Conservation (phyloP, 1,140 invertebrate genomes). For the Pararge aegeria region DNA sequence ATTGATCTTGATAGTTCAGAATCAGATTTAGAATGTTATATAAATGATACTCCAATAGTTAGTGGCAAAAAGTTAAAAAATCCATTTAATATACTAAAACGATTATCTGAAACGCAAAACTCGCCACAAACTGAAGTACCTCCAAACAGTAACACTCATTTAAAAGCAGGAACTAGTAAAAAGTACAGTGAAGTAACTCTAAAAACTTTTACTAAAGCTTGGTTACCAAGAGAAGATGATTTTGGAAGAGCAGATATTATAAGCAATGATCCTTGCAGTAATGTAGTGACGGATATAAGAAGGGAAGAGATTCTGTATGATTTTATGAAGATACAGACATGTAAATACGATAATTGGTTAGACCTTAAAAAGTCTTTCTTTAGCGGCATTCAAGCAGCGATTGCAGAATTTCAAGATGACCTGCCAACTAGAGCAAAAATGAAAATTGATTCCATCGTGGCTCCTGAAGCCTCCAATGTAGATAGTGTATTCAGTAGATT, state of each 20-base stretch:
- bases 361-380: constrained; percentile 57
- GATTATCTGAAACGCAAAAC: constrained; percentile 42
- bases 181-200: constrained; percentile 32
- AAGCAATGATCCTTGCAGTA: constrained; percentile 18
- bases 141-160: constrained; percentile 5
- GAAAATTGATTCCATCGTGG: constrained; percentile 44
- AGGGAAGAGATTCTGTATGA: constrained; percentile 52
- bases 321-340: constrained; percentile 46
- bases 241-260: constrained; percentile 59
- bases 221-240: constrained; percentile 53
- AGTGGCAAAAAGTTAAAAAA: constrained; percentile 57
- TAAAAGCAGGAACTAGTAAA: constrained; percentile 4
- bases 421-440: constrained; percentile 12
- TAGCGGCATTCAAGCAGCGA: constrained; percentile 51
- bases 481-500: constrained; percentile 54
- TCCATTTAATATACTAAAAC: constrained; percentile 62
- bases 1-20: constrained; percentile 48
- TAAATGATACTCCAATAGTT: constrained; percentile 27
- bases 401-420: constrained; percentile 34
- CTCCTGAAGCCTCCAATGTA: constrained; percentile 57
- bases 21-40: constrained; percentile 49
- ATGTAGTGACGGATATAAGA: constrained; percentile 29
- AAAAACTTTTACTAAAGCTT: constrained; percentile 42
- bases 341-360: constrained; percentile 49
- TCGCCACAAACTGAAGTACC: constrained; percentile 18